Base-by-base conservation (phyloP, 2,113 vertebrate genomes). In the Varanus komodoensis region DNA sequence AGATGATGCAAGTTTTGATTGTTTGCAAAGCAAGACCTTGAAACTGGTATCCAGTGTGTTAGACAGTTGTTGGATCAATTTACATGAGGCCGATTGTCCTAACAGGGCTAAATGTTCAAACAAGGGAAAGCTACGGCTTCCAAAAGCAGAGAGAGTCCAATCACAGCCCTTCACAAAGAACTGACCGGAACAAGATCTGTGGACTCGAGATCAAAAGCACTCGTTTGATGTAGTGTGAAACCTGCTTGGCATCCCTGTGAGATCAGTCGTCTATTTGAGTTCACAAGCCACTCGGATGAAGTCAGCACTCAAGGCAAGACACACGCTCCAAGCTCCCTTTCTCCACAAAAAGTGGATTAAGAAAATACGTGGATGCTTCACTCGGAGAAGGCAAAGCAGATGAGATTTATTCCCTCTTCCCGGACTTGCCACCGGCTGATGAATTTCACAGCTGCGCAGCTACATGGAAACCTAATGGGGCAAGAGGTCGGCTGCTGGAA, bases 381-480 rank as follows among this genome's bases (percentile, higher is more conserved):
- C 44, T 11, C 61, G 92, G 44, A 44, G 19, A 92, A 92, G 25
- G 83, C 0, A 90, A 69, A 68, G 85, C 92, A 87, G 82, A n/a
- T 91, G 57, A 81, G 93, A 94, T 68, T 7, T 8, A 57, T 71
- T 67, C 0, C 0, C 57, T 78, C 14, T 6, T 4, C 73, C 82
- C 21, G 0, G 6, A 89, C 44, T 77, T 32, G 9, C 88, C 89
- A 93, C 86, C 94, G 94, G 93, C 77, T 92, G 93, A 87, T 0
- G 79, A 91, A 90, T 90, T 50, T 68, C 92, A 93, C 91, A 92
- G 92, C 94, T 94, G 95, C 94, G 89, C 94, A 92, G 95, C 95
- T 95, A 94, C 69, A 8, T 89, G 48, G 75, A 84, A 80, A 74
- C 90, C 92, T 64, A 0, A 0, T 93, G 92, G 91, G 90, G 87